phyloP scores from a whole-genome alignment of 2,888 invertebrate species.

The Esperia sulphurella region DNA sequence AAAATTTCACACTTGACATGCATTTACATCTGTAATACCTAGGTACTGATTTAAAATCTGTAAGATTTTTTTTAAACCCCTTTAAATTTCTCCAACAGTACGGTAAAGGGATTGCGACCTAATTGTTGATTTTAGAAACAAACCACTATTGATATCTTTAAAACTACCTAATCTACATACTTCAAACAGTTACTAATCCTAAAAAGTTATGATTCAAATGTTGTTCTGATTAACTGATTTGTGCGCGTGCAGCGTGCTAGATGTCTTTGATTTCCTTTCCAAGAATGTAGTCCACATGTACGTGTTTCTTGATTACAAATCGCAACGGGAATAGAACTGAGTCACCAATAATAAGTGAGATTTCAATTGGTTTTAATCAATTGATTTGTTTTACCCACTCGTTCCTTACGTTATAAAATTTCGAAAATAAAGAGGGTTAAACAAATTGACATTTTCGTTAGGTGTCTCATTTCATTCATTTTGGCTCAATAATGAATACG shows the following conservation, averaged over 20 bases:
- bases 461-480: conserved; percentile 29
- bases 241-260: background rate
- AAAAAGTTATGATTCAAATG: background rate
- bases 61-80: no score
- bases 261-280: conserved; percentile 8
- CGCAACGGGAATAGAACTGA: conserved; percentile 34
- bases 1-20: no score
- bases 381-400: conserved; percentile 31
- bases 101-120: no score
- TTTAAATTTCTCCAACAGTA: no score
- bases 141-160: no score
- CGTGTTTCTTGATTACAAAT: conserved; percentile 11
- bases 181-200: no score
- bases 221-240: background rate
- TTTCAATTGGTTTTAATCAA: conserved; percentile 53
- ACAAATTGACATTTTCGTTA: conserved; percentile 39
- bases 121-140: no score
- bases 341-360: conserved; percentile 30
- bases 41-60: no score
- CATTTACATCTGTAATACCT: no score
- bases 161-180: no score
- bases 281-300: conserved; percentile 5
- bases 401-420: conserved; percentile 29
- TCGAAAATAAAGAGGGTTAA: conserved; percentile 47
- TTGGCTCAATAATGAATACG: conserved; percentile 12